Evolutionary conservation across 2,113 vertebrate genomes (phyloP).

Genomic region (Alaudala cheleensis): DNA sequence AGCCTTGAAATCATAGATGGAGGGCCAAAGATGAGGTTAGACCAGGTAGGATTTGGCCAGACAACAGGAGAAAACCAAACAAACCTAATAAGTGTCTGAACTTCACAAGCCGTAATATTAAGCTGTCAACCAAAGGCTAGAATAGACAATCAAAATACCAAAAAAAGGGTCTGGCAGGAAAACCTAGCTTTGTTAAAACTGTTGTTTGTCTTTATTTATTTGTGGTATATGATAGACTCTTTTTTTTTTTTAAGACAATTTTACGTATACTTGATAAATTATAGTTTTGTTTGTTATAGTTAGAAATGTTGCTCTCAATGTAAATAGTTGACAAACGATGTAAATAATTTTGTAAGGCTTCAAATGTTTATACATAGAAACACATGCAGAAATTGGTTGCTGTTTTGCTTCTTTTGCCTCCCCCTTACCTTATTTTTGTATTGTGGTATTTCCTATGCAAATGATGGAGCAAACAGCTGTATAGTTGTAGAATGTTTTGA

Average conservation of each 20-base stretch:
- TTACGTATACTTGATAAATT: constrained; percentile 83
- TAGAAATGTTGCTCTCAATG: constrained; percentile 79
- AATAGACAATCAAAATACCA: constrained; percentile 77
- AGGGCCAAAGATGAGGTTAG: constrained; percentile 61
- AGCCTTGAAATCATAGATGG: constrained; percentile 61
- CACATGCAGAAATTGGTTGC: constrained; percentile 74
- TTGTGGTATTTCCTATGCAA: constrained; percentile 84
- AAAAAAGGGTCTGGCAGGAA: constrained; percentile 78
- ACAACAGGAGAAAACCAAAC: constrained; percentile 48
- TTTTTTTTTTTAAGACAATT: constrained; percentile 77
- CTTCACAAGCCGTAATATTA: constrained; percentile 64
- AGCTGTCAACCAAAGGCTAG: constrained; percentile 81
- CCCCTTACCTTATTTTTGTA: constrained; percentile 80
- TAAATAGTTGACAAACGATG: constrained; percentile 83
- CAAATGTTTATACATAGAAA: constrained; percentile 84
- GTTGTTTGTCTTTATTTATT: constrained; percentile 87
- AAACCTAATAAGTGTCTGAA: constrained; percentile 62
- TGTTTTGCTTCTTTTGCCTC: constrained; percentile 79
- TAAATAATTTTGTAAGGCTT: constrained; percentile 89
- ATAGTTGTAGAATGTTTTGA: constrained; percentile 81
- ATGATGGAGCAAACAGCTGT: constrained; percentile 82
- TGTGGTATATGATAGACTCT: constrained; percentile 78
- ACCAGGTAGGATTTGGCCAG: constrained; percentile 15
- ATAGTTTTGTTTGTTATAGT: constrained; percentile 82
- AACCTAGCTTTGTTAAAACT: constrained; percentile 78